Evolutionary conservation across 2,113 vertebrate species (phyloP).

Genomic region (Gorsachius goisagi): DNA sequence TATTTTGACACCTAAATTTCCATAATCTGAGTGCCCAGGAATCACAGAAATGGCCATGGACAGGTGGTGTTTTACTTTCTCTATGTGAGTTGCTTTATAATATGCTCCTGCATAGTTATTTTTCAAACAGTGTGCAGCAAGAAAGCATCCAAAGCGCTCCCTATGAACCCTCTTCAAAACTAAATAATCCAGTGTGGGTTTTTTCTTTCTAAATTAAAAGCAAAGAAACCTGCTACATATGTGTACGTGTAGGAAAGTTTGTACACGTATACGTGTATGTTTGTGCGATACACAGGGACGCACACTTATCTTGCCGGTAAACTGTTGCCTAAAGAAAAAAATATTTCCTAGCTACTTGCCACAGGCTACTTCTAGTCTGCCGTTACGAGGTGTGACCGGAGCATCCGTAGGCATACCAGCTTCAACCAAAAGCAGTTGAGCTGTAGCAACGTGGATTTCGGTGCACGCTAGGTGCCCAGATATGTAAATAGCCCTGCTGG

Average conservation of each 20-base stretch:
- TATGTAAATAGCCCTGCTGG: background rate
- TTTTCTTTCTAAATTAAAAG: background rate
- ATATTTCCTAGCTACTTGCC: background rate
- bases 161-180: background rate
- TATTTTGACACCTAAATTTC: background rate
- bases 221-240: background rate
- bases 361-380: background rate
- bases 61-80: background rate
- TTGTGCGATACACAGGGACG: accelerated
- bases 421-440: background rate
- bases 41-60: background rate
- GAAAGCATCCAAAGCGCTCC: background rate
- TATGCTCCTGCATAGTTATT: background rate
- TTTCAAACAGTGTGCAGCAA: background rate
- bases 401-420: background rate
- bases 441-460: background rate
- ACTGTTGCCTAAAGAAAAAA: background rate
- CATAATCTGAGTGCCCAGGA: background rate
- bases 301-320: background rate
- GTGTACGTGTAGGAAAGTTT: accelerated
- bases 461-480: background rate
- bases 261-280: accelerated
- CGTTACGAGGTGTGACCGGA: background rate
- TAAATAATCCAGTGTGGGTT: background rate
- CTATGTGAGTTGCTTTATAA: background rate